These are phyloP conservation scores for Penaeus chinensis DNA, from an alignment of 1,140 invertebrate species.

Conservation along the genomic window DNA sequence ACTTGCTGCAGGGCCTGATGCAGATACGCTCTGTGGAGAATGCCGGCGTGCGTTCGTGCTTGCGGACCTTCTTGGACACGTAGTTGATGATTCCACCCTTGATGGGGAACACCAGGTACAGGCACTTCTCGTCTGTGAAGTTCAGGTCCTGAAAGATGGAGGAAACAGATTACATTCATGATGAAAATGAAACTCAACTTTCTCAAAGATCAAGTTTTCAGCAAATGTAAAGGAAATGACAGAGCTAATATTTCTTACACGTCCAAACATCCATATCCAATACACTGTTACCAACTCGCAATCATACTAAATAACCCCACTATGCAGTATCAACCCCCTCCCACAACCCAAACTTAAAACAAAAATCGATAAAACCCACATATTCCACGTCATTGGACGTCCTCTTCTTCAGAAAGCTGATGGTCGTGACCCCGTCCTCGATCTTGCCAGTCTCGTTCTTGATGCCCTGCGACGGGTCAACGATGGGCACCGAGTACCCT, in stretches of 20 bases:
- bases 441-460: conserved; percentile 78
- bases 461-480: conserved; percentile 82
- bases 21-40: conserved; percentile 85
- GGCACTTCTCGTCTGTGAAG: conserved; percentile 84
- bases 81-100: conserved; percentile 85
- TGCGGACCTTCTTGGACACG: conserved; percentile 86
- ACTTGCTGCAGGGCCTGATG: conserved; percentile 70
- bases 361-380: background rate
- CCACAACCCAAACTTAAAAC: background rate
- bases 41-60: conserved; percentile 82
- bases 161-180: background rate
- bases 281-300: background rate
- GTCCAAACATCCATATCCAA: background rate
- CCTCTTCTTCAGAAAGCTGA: conserved; percentile 84
- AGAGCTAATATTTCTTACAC: background rate
- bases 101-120: conserved; percentile 89
- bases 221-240: background rate
- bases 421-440: conserved; percentile 81
- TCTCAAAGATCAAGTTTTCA: background rate
- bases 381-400: conserved; percentile 76
- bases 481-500: conserved; percentile 72
- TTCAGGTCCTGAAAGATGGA: conserved; percentile 76
- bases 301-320: background rate
- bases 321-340: background rate
- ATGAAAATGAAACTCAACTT: background rate